phyloP scores from a whole-genome alignment of 2,888 invertebrate species.

The Hemicrepidius hirtus region DNA sequence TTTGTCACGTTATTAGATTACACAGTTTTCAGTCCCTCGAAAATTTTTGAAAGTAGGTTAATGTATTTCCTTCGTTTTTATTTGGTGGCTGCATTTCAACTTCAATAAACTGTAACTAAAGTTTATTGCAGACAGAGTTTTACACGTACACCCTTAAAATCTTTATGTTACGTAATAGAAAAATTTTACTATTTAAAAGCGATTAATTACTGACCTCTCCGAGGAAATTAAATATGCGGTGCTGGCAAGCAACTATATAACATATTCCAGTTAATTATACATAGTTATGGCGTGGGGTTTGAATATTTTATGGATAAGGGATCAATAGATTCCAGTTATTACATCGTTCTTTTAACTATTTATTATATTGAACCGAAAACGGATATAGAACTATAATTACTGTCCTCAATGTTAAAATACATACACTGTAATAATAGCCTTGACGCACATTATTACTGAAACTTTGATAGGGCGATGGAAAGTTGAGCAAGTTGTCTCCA shows the following conservation, averaged over 20 bases:
- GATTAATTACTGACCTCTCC: not conserved
- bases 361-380: constrained; percentile 20
- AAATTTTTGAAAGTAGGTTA: not conserved
- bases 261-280: constrained; percentile 13
- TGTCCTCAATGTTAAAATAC: constrained; percentile 12
- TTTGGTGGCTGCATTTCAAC: not conserved
- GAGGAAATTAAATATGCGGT: not conserved
- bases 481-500: not conserved
- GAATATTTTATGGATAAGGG: constrained; percentile 6
- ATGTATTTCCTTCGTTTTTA: constrained; percentile 4
- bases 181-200: not conserved
- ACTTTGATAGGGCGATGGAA: constrained; percentile 2
- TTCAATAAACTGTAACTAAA: not conserved
- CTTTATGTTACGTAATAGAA: not conserved
- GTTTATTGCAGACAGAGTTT: not conserved
- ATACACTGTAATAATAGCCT: constrained; percentile 1
- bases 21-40: constrained; percentile 2
- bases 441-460: constrained; percentile 1
- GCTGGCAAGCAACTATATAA: not conserved
- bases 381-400: constrained; percentile 14
- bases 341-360: constrained; percentile 22
- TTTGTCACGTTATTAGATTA: constrained; percentile 36
- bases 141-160: not conserved
- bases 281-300: constrained; percentile 5
- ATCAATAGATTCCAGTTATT: constrained; percentile 5